phyloP scores from a whole-genome alignment of 2,888 invertebrate species.

The Eilema depressum region DNA sequence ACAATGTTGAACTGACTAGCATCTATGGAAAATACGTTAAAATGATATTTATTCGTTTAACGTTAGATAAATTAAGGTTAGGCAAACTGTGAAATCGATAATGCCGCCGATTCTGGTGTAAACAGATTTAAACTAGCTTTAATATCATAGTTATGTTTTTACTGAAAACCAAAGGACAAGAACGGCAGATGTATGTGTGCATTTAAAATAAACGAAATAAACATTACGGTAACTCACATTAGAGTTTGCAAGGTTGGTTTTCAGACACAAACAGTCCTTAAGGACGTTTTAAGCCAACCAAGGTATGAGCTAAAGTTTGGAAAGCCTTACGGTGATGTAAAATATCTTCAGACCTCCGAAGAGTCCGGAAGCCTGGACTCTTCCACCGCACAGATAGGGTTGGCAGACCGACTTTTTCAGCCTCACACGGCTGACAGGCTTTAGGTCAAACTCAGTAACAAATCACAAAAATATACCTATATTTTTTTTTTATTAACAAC shows the following conservation, averaged over 20 bases:
- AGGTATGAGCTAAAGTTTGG: neutral
- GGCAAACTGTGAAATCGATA: conserved; percentile 5
- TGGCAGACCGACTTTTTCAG: neutral
- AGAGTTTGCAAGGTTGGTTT: neutral
- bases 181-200: neutral
- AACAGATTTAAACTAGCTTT: conserved; percentile 10
- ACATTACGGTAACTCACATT: neutral
- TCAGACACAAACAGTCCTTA: neutral
- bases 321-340: neutral
- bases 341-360: neutral
- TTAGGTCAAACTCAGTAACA: neutral
- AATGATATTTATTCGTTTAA: conserved; percentile 8
- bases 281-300: neutral
- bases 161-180: conserved; percentile 4
- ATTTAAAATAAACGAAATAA: neutral
- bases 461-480: neutral
- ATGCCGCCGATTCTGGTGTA: neutral
- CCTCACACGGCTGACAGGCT: neutral
- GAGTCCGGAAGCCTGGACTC: neutral
- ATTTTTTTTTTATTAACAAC: neutral
- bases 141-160: conserved; percentile 6
- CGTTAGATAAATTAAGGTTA: conserved; percentile 12
- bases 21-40: conserved; percentile 7
- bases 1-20: conserved; percentile 22
- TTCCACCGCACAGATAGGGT: neutral